Base-by-base conservation (phyloP, 2,113 vertebrate genomes). In the Cynocephalus volans region DNA sequence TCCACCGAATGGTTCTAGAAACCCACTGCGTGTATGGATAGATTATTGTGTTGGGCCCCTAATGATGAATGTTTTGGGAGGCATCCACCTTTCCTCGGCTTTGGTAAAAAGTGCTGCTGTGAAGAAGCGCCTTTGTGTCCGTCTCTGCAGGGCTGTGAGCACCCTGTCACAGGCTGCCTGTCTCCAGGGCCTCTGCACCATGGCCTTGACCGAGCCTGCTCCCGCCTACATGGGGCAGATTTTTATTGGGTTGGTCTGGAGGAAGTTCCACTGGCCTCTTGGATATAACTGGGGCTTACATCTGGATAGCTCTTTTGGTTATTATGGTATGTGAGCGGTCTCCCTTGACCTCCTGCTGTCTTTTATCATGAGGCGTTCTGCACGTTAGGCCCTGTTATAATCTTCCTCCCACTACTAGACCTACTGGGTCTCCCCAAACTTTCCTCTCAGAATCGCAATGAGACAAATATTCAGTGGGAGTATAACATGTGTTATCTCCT, bases 21-120 rank as follows among this genome's bases (percentile, higher is more conserved):
- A 41, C 3, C 41, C 11, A 7, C 4, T 41, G 56, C n/a, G 1
- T 52, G 7, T 41, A 0, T 64, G 24, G 31, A 7, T 60, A 1
- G 73, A 50, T 54, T 12, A 54, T 9, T 12, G 18, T 23, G 3
- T 41, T 58, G 54, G 33, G 12, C 24, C 81, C 67, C n/a, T 36
- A 7, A 36, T 15, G 28, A 10, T 36, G 60, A n/a, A 23, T 4
- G 2, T 54, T 31, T 75, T 0, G 0, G 58, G 45, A 84, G 33
- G 80, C 41, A 17, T 28, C 90, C 45, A 3, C 28, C 52, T 64
- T 64, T 41, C 33, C 58, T 50, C 11, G 81, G 69, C 45, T 84
- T 48, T 84, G n/a, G n/a, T 64, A 33, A 48, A 24, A 84, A 41
- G 41, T 9, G 17, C 26, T 54, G 69, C 45, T 52, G 11, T 54